Percentiles rank a stretch among this genome's conserved stretches.
Conservation (phyloP, 2,113 vertebrate species). For the Merops nubicus region DNA sequence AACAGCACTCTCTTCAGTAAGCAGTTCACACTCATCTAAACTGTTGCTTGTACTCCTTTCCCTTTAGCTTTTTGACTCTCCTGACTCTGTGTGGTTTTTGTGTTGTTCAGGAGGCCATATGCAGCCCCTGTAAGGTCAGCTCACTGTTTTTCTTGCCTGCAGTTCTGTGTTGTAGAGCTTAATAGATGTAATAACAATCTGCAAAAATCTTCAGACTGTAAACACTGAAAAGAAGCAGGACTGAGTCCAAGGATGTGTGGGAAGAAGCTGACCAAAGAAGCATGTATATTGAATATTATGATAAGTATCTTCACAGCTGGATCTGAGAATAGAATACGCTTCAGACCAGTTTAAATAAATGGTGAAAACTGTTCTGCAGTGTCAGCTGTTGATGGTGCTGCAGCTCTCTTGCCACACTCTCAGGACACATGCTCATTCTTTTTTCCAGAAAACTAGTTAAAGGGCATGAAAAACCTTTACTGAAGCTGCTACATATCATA, state of each 20-base stretch:
- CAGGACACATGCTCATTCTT: not conserved
- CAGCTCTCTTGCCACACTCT: not conserved
- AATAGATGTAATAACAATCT: constrained; percentile 46
- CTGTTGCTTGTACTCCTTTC: not conserved
- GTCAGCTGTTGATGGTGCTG: constrained; percentile 35
- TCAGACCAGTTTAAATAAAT: constrained; percentile 51
- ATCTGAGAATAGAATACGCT: constrained; percentile 11
- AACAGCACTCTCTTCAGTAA: not conserved
- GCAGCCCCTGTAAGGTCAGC: not conserved
- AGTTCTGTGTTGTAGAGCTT: not conserved
- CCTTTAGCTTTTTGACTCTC: constrained; percentile 16
- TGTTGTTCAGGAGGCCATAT: not conserved
- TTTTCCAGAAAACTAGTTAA: constrained; percentile 15
- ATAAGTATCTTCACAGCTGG: constrained; percentile 46
- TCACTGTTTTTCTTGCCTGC: constrained; percentile 28
- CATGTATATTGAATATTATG: not conserved
- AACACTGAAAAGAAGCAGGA: not conserved
- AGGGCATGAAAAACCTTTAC: not conserved
- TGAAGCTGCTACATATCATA: not conserved
- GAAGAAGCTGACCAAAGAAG: constrained; percentile 18
- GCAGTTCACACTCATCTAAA: constrained; percentile 25
- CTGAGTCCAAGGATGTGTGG: not conserved
- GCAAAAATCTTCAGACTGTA: constrained; percentile 34
- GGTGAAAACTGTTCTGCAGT: constrained; percentile 10
- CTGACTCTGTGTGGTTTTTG: not conserved